Evolutionary conservation across 1,140 invertebrate genomes (phyloP), one percentile per base, ranked within the genome.

Genomic region (Macrocentrus cingulum): DNA sequence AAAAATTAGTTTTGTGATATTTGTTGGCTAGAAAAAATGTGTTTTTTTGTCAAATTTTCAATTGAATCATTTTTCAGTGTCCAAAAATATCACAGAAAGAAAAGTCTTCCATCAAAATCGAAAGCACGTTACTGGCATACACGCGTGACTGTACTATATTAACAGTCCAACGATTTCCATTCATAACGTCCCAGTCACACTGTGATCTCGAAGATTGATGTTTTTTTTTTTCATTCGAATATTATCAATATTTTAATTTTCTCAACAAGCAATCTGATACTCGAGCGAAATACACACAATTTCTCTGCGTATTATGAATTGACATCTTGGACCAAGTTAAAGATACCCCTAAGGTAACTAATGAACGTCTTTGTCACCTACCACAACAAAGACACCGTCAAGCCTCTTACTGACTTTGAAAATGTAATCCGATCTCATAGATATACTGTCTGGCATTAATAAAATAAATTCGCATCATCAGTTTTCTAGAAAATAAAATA

Each of bases 281-380:
- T 29, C 25, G 4, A 29, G 25, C 25, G 9, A 29, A 29, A 4
- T 9, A 9, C 9, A 9, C 25, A 9, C 9, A 9, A 9, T 29
- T 29, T 29, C 25, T 9, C 25, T 29, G 4, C 25, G 4, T n/a
- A 4, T 39, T 15, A 39, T 39, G 8, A 4, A 13, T 39, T 46
- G 6, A 18, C 2, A 19, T 46, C 44, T 46, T 46, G 18, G 44
- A 46, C 32, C 19, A 2, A 34, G 13, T 19, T 29, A 41, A 60
- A 22, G 67, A 75, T 71, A 74, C 66, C 65, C n/a, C n/a, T n/a
- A n/a, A n/a, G n/a, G n/a, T 23, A 20, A 59, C 63, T 76, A 76
- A 75, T 66, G 71, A 76, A 75, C 72, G 70, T 76, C 72, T 76
- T 76, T 60, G 62, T 66, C 65, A 58, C n/a, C n/a, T 59, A 63